phyloP scores from a whole-genome alignment of 2,113 vertebrate genomes.

The Fulica atra region DNA sequence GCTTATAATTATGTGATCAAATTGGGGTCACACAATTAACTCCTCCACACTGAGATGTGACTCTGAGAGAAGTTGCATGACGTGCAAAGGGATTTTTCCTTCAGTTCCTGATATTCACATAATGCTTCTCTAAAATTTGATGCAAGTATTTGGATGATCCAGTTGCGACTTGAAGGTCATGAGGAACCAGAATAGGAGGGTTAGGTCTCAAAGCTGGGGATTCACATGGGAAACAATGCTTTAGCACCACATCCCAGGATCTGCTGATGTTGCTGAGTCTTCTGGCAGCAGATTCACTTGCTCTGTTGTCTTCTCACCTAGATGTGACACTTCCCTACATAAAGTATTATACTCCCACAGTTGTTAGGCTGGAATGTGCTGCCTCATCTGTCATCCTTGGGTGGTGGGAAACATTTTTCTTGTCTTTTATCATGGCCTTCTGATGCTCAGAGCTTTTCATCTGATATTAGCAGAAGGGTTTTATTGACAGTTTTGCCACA shows the following conservation, averaged over 20 bases:
- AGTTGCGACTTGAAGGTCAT: not conserved
- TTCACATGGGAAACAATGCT: not conserved
- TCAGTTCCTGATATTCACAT: not conserved
- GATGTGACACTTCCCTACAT: not conserved
- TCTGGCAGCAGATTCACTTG: rapidly evolving
- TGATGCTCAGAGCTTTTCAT: not conserved
- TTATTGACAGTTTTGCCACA: not conserved
- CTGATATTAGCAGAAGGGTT: not conserved
- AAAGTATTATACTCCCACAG: not conserved
- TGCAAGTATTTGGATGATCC: not conserved
- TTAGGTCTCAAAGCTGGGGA: not conserved
- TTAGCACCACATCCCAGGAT: not conserved
- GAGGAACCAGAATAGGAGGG: not conserved
- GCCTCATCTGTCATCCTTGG: not conserved
- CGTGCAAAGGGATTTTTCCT: not conserved
- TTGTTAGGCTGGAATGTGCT: not conserved
- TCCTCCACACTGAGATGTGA: not conserved
- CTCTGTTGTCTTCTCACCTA: not conserved
- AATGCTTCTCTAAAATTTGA: not conserved
- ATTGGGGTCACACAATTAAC: not conserved
- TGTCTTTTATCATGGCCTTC: not conserved
- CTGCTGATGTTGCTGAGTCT: not conserved
- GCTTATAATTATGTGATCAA: not conserved
- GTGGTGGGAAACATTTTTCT: not conserved
- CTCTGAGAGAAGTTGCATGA: not conserved